A percentile compares a stretch with the other conserved stretches of the same genome.
These are phyloP conservation scores for Agrilus mali DNA, from an alignment of 2,888 invertebrate species.

Conservation along the genomic window DNA sequence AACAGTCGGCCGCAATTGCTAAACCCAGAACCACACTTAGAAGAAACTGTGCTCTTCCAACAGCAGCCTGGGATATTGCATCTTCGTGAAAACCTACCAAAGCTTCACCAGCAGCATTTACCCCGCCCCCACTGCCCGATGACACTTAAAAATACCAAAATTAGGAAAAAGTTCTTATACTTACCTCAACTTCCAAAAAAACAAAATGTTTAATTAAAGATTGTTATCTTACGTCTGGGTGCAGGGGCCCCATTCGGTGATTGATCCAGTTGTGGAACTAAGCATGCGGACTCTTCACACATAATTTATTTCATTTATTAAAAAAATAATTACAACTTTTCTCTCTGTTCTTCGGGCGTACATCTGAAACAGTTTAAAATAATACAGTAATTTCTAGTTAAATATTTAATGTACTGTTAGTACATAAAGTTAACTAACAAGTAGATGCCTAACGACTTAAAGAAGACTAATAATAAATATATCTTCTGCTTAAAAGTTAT, in stretches of 20 bases:
- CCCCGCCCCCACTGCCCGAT: conserved; percentile 15
- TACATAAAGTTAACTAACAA: too few relatives aligned
- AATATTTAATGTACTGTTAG: too few relatives aligned
- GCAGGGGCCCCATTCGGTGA: conserved; percentile 27
- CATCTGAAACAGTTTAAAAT: neutral
- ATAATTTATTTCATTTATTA: conserved; percentile 17
- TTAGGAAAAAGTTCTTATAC: too few relatives aligned
- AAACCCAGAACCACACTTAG: conserved; percentile 53
- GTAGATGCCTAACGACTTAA: too few relatives aligned
- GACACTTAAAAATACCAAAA: conserved; percentile 10
- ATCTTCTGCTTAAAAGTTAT: too few relatives aligned
- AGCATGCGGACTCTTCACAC: conserved; percentile 34
- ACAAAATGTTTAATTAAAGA: too few relatives aligned
- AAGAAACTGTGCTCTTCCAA: conserved; percentile 53
- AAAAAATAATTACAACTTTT: neutral
- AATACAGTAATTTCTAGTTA: too few relatives aligned
- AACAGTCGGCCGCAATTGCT: conserved; percentile 54
- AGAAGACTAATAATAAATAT: too few relatives aligned
- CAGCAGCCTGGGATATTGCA: conserved; percentile 62
- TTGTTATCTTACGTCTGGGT: conserved; percentile 24
- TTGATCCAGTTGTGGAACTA: conserved; percentile 32
- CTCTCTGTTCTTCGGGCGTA: neutral
- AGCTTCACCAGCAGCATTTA: conserved; percentile 25
- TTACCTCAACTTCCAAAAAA: too few relatives aligned
- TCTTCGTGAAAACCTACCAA: conserved; percentile 68